Conservation (phyloP, 2,113 vertebrate species). For the Oostethus manadensis region DNA sequence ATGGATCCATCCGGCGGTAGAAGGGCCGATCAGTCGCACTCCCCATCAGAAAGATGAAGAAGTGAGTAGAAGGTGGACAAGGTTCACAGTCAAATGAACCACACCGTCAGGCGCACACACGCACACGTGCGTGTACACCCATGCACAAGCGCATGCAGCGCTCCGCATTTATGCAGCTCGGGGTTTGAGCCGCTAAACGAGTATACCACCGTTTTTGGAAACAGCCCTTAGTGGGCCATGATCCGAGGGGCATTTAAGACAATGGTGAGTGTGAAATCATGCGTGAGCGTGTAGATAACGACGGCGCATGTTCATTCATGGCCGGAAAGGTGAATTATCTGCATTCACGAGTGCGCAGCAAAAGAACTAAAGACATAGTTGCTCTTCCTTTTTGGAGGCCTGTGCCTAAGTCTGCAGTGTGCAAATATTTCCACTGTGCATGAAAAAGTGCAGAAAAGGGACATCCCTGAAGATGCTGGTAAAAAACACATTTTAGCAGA, state of each 20-base stretch:
- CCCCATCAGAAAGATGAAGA: conserved; percentile 55
- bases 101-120: conserved; percentile 12
- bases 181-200: conserved; percentile 22
- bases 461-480: conserved; percentile 58
- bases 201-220: conserved; percentile 19
- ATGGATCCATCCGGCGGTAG: conserved; percentile 45
- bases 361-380: conserved; percentile 54
- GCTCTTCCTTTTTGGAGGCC: conserved; percentile 34
- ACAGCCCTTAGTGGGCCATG: not conserved
- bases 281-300: conserved; percentile 7
- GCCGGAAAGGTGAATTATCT: conserved; percentile 45
- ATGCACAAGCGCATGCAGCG: conserved; percentile 4
- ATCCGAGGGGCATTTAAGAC: conserved; percentile 10
- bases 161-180: conserved; percentile 25
- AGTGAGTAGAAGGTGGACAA: conserved; percentile 62
- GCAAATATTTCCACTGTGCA: conserved; percentile 72
- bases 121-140: conserved; percentile 16
- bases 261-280: conserved; percentile 6
- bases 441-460: conserved; percentile 42
- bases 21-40: conserved; percentile 31
- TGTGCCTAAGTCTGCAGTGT: conserved; percentile 53
- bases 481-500: conserved; percentile 75
- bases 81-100: conserved; percentile 47
- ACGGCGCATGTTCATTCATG: conserved; percentile 10
- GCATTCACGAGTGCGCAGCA: conserved; percentile 47